Percentiles rank a stretch among this genome's conserved stretches.
Conservation (phyloP, 2,888 invertebrate species). For the Phortica magna region DNA sequence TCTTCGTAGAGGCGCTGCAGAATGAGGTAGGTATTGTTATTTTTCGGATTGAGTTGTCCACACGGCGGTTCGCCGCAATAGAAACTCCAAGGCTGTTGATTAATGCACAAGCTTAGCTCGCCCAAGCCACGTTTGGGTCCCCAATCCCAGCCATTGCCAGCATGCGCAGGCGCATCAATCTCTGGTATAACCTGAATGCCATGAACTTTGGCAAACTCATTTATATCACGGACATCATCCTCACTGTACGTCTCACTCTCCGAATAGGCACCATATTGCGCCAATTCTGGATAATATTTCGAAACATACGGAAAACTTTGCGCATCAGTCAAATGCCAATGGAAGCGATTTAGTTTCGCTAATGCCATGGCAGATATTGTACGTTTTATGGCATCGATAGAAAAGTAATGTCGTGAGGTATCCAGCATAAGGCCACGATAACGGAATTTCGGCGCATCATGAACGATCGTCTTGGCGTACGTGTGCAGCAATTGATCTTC, state of each 20-base stretch:
- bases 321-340: constrained; percentile 95
- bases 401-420: constrained; percentile 93
- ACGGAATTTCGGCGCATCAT: constrained; percentile 86
- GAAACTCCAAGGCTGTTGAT: constrained; percentile 88
- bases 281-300: constrained; percentile 86
- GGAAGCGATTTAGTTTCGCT: constrained; percentile 93
- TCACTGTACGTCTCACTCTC: constrained; percentile 87
- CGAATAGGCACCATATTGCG: constrained; percentile 91
- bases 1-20: constrained; percentile 87
- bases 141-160: constrained; percentile 92
- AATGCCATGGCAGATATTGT: constrained; percentile 93
- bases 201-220: constrained; percentile 87
- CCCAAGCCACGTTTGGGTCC: constrained; percentile 87
- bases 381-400: constrained; percentile 84
- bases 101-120: constrained; percentile 88
- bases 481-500: constrained; percentile 82
- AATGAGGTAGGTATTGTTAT: constrained; percentile 86
- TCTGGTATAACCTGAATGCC: constrained; percentile 93
- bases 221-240: constrained; percentile 85
- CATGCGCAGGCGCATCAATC: constrained; percentile 94
- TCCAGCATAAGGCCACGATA: constrained; percentile 94
- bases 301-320: constrained; percentile 94
- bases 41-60: constrained; percentile 90
- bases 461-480: constrained; percentile 83
- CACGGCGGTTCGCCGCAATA: constrained; percentile 93